A percentile compares a stretch with the other conserved stretches of the same genome.
Conservation (phyloP, 2,113 vertebrate genomes). For the Cardinalis cardinalis region DNA sequence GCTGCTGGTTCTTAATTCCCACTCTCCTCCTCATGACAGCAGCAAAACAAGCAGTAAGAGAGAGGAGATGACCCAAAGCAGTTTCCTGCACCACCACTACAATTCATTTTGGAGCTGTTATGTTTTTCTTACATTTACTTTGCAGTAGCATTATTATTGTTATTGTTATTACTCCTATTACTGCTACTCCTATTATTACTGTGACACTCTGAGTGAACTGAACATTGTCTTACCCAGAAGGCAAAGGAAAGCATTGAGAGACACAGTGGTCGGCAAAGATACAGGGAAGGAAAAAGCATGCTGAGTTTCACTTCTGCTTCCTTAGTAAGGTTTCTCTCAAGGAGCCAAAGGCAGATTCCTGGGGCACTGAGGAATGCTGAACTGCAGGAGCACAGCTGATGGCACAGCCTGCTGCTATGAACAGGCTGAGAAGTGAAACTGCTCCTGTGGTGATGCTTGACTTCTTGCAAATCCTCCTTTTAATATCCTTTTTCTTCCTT, state of each 20-base stretch:
- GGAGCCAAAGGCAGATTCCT: background rate
- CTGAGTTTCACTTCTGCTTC: background rate
- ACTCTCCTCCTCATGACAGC: background rate
- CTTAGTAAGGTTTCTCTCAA: background rate
- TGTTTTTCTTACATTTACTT: background rate
- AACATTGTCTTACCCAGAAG: background rate
- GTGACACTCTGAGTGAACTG: background rate
- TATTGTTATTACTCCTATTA: background rate
- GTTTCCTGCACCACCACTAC: background rate
- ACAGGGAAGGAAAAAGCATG: background rate
- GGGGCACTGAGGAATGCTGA: background rate
- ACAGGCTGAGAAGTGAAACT: background rate
- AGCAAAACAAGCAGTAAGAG: background rate
- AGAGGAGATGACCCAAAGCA: background rate
- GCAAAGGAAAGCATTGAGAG: background rate
- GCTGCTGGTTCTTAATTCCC: background rate
- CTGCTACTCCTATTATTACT: background rate
- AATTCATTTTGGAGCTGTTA: background rate
- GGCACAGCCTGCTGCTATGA: background rate
- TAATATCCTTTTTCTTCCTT: background rate
- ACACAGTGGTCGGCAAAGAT: background rate
- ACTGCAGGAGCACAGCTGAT: rapidly evolving
- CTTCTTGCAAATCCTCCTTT: background rate
- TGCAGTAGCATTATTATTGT: background rate
- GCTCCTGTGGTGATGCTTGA: background rate